These are phyloP conservation scores for Ageneiosus marmoratus DNA, from an alignment of 2,113 vertebrate species.

Conservation along the genomic window DNA sequence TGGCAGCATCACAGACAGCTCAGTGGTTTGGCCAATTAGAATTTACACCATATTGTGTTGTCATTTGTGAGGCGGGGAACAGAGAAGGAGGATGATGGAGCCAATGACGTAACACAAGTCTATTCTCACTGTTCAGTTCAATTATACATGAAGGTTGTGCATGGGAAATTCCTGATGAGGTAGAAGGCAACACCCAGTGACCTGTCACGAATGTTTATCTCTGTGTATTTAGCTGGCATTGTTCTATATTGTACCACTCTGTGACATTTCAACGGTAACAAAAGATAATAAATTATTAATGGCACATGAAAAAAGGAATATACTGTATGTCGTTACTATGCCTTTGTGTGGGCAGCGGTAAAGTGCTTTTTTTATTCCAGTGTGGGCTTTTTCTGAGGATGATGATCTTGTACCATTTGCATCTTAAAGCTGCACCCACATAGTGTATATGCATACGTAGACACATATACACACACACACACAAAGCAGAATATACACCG, in stretches of 20 bases:
- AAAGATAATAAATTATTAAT: neutral
- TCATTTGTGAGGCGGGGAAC: constrained; percentile 2
- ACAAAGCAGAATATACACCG: neutral
- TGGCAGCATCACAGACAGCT: constrained; percentile 13
- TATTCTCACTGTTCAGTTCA: neutral
- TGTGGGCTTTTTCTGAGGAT: constrained; percentile 33
- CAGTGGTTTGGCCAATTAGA: constrained; percentile 8
- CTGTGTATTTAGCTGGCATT: neutral
- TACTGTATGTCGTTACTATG: no score
- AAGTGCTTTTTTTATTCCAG: constrained; percentile 35
- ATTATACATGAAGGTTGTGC: neutral
- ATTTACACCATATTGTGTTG: constrained; percentile 15
- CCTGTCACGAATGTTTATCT: neutral
- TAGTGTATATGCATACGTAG: constrained; percentile 1
- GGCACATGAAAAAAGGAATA: neutral
- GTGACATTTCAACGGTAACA: neutral
- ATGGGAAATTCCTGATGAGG: constrained; percentile 9
- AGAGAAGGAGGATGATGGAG: constrained; percentile 6
- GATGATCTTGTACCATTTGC: constrained; percentile 40
- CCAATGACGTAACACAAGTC: constrained; percentile 5
- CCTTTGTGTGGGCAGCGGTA: neutral
- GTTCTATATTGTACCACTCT: neutral
- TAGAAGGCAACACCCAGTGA: neutral
- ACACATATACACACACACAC: neutral
- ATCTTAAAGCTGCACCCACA: constrained; percentile 36